Evolutionary conservation across 2,797 vertebrate species (phyloP).

Genomic region (Geotrypetes seraphini): DNA sequence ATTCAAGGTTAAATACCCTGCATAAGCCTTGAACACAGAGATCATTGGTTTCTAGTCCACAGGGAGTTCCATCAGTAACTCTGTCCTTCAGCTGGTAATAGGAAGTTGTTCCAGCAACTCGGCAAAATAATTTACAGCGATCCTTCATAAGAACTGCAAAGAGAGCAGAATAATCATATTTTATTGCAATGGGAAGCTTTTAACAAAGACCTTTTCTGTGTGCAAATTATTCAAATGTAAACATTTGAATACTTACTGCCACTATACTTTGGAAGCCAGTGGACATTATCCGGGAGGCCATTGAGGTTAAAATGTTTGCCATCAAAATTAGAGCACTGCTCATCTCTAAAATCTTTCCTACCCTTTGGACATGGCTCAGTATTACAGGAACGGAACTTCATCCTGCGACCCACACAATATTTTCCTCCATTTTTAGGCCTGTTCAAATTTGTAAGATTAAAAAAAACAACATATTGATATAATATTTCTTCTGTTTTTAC

Average conservation of each 20-base stretch:
- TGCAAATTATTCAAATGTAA: background rate
- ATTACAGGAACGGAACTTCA: slow-evolving; percentile 95
- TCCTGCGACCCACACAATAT: slow-evolving; percentile 89
- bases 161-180: slow-evolving; percentile 28
- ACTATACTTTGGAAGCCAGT: slow-evolving; percentile 93
- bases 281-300: slow-evolving; percentile 78
- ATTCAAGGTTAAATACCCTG: slow-evolving; percentile 71
- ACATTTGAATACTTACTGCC: slow-evolving; percentile 77
- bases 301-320: slow-evolving; percentile 96
- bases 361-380: slow-evolving; percentile 85
- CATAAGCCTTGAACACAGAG: slow-evolving; percentile 97
- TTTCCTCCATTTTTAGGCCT: slow-evolving; percentile 88
- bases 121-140: slow-evolving; percentile 96
- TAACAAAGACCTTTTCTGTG: background rate
- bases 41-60: slow-evolving; percentile 83
- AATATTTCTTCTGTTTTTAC: slow-evolving; percentile 5
- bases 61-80: slow-evolving; percentile 86
- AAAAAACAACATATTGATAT: slow-evolving; percentile 22
- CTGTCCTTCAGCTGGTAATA: slow-evolving; percentile 93
- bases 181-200: slow-evolving; percentile 9
- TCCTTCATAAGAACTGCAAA: slow-evolving; percentile 86
- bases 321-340: slow-evolving; percentile 88
- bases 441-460: slow-evolving; percentile 25
- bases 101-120: slow-evolving; percentile 79
- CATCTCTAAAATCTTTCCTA: slow-evolving; percentile 80